These are phyloP conservation scores for Cydia pomonella DNA, from an alignment of 1,140 invertebrate species.

Conservation along the genomic window DNA sequence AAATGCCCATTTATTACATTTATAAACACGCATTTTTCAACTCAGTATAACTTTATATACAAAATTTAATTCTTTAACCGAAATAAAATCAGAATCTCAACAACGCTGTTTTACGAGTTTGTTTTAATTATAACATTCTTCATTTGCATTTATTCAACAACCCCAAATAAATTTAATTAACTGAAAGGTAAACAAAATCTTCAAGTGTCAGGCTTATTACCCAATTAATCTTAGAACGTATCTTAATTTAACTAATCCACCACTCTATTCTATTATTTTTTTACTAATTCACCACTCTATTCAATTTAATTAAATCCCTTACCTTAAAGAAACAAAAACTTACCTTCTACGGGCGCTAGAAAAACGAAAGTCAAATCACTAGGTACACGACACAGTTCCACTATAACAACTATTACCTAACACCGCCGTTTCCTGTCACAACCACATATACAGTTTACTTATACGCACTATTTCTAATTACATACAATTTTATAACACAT, in stretches of 20 bases:
- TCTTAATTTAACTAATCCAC: slow-evolving; percentile 17
- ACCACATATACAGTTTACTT: neutral
- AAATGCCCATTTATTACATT: too few species aligned
- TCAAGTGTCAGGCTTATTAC: neutral
- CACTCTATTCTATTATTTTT: too few species aligned
- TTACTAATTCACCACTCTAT: too few species aligned
- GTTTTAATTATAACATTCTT: neutral
- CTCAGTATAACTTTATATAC: too few species aligned
- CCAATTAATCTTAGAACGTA: slow-evolving; percentile 7
- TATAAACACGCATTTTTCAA: too few species aligned
- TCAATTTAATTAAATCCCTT: slow-evolving; percentile 21
- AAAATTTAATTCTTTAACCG: too few species aligned
- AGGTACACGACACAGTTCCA: slow-evolving; percentile 11
- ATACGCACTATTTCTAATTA: neutral
- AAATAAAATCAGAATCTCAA: too few species aligned
- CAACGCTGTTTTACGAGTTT: neutral
- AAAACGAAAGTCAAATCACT: slow-evolving; percentile 13
- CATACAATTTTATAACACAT: slow-evolving; percentile 1
- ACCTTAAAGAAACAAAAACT: slow-evolving; percentile 6
- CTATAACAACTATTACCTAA: neutral
- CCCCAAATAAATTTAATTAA: neutral
- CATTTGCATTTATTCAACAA: neutral
- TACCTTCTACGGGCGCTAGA: slow-evolving; percentile 3
- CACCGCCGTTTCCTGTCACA: slow-evolving; percentile 14
- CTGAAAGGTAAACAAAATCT: neutral